Evolutionary conservation across 2,797 vertebrate genomes (phyloP), one percentile per base, ranked within the genome.

Genomic region (Ctenopoma multispine): DNA sequence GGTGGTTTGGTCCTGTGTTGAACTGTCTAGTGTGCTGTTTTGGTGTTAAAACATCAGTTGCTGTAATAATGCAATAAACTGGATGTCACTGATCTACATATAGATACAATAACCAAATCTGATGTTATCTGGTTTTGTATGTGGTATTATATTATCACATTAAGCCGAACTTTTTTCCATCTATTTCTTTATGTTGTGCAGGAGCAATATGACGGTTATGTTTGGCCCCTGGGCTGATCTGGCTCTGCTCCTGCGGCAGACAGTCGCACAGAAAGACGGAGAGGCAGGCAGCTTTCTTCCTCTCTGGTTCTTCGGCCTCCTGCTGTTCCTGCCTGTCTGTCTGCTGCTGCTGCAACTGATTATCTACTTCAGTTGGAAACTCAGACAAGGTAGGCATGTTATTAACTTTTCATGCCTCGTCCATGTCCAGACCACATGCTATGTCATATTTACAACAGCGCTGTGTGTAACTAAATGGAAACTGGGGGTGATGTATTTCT

Each of bases 321-420:
- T 83, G 72, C 65, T 91, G 13, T 93, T 93, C 57, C 46, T 90
- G 72, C 64, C 84, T 0, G 86, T 92, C 50, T 81, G 70, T 62
- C 31, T 90, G 36, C 76, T 93, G 53, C 77, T 93, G 74, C 77
- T 90, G 61, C 87, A 90, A 20, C 75, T 92, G 49, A 81, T 91
- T 0, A 13, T 81, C 58, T 89, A 73, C 75, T 15, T 91, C 65
- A 66, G 62, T 69, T 92, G 92, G 92, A 92, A 90, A 29, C 86
- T 92, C 56, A 69, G 70, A 79, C 81, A 88, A 41, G 87, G 92
- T 93, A 80, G 17, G 89, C 34, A 38, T 8, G 9, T 21, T n/a
- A 59, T 67, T 63, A 69, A 64, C 54, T 74, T 84, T 62, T 80
- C 40, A 43, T 51, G 49, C 55, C 11, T 61, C 47, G 43, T 56